Evolutionary conservation across 2,113 vertebrate species (phyloP).

Genomic region (Neopipo cinnamomea): DNA sequence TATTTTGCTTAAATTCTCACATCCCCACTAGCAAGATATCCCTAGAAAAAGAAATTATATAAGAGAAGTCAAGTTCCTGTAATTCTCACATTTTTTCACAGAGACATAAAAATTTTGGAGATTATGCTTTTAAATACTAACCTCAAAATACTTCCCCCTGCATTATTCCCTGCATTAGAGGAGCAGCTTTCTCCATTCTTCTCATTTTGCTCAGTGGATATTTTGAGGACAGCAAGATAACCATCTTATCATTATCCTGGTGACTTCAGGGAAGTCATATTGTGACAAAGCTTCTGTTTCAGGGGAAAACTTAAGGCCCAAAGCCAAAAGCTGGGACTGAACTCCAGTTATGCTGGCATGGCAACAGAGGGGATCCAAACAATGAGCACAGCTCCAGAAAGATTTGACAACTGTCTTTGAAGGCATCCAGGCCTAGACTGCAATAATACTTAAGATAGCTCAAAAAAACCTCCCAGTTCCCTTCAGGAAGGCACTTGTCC

Average conservation of each 20-base stretch:
- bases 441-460: not conserved
- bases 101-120: not conserved
- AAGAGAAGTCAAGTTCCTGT: not conserved
- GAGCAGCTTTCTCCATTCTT: not conserved
- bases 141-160: not conserved
- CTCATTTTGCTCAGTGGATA: not conserved
- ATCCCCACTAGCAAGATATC: not conserved
- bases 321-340: not conserved
- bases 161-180: not conserved
- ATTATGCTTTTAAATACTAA: not conserved
- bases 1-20: not conserved
- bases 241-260: not conserved
- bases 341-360: not conserved
- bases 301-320: not conserved
- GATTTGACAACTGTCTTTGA: not conserved
- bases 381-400: not conserved
- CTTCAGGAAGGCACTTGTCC: not conserved
- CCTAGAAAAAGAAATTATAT: not conserved
- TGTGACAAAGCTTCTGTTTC: conserved; percentile 10
- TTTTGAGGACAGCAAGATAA: not conserved
- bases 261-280: not conserved
- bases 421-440: not conserved
- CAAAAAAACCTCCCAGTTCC: not conserved
- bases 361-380: not conserved
- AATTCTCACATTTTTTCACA: not conserved